Conservation (phyloP, 2,113 vertebrate species). For the Scalopus aquaticus region DNA sequence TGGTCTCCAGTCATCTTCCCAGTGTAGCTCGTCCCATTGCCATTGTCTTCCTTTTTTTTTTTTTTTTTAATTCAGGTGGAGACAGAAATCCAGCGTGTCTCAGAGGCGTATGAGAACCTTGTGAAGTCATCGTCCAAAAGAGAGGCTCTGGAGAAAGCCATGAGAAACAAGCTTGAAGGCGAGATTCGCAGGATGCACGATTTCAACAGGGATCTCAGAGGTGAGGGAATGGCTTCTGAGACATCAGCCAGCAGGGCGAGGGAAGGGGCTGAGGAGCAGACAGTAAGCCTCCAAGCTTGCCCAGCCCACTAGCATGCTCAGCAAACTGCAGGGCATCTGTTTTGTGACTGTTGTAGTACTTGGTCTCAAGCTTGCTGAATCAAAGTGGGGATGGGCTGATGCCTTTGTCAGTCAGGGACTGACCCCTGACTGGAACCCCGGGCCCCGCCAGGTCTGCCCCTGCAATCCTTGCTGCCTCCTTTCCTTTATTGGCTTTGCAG, state of each 20-base stretch:
- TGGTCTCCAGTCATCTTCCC: neutral
- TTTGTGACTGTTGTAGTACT: neutral
- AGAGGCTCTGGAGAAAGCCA: constrained; percentile 96
- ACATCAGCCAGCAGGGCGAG: neutral
- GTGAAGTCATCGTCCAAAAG: constrained; percentile 97
- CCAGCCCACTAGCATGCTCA: neutral
- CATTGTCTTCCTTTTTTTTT: neutral
- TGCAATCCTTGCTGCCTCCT: neutral
- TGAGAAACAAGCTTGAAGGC: constrained; percentile 98
- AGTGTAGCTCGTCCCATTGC: neutral
- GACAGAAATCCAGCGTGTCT: constrained; percentile 97
- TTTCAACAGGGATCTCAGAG: constrained; percentile 98
- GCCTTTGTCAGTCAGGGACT: neutral
- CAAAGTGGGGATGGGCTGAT: neutral
- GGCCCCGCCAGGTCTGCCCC: neutral
- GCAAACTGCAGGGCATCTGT: neutral
- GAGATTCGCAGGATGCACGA: constrained; percentile 98
- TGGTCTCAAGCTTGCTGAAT: neutral
- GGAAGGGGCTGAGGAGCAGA: neutral
- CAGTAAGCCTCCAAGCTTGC: neutral
- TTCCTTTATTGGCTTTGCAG: neutral
- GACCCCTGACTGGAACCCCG: neutral
- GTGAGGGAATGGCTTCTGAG: constrained; percentile 78
- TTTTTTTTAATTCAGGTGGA: constrained; percentile 89
- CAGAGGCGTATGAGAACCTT: constrained; percentile 97